These are phyloP conservation scores for Drosophila silvestris DNA, from an alignment of 2,888 invertebrate genomes.

Conservation along the genomic window DNA sequence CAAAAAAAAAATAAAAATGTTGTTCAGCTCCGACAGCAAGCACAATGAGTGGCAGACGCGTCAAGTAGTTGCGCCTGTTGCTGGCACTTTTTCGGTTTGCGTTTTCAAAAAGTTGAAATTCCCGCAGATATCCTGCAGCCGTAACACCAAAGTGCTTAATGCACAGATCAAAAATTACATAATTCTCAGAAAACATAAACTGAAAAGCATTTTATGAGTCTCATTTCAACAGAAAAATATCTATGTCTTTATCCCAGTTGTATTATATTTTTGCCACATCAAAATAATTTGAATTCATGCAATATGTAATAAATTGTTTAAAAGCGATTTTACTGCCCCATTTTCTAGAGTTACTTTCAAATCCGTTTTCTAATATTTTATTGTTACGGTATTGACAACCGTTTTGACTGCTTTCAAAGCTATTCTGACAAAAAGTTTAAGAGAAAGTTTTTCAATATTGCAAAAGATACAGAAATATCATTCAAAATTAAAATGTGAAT, in stretches of 20 bases:
- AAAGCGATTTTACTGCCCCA: neutral
- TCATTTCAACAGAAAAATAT: neutral
- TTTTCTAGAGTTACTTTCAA: neutral
- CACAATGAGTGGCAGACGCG: conserved; percentile 7
- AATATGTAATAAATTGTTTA: neutral
- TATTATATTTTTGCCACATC: neutral
- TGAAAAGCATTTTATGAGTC: neutral
- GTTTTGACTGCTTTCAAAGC: neutral
- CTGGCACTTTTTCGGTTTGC: conserved; percentile 55
- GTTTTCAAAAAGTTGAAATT: conserved; percentile 28
- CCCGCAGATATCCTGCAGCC: conserved; percentile 8
- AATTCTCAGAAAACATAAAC: neutral
- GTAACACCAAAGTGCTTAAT: neutral
- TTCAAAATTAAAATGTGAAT: neutral
- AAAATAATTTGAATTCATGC: neutral
- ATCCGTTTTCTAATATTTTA: neutral
- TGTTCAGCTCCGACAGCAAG: conserved; percentile 15
- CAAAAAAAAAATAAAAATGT: conserved; percentile 42
- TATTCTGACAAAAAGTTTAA: neutral
- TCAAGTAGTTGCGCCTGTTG: conserved; percentile 71
- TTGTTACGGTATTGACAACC: neutral
- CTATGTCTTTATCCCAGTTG: neutral
- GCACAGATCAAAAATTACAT: neutral
- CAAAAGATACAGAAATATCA: neutral
- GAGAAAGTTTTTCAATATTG: neutral